Percentiles rank a stretch among this genome's conserved stretches.
phyloP scores from a whole-genome alignment of 2,888 invertebrate species.

The Slavum lentiscoides region DNA sequence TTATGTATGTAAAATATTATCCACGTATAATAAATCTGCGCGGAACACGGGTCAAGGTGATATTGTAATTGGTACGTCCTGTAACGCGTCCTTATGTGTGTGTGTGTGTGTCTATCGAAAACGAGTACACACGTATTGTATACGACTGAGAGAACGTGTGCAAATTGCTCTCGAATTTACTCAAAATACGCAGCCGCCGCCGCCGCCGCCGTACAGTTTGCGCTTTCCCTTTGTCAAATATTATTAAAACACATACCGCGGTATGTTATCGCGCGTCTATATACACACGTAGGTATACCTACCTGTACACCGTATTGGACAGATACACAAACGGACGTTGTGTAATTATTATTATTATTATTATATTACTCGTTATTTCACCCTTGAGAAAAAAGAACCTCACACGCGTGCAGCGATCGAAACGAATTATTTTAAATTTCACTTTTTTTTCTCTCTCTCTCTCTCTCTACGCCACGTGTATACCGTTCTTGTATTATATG shows the following conservation, averaged over 20 bases:
- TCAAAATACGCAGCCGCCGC: background rate
- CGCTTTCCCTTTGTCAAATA: constrained; percentile 1
- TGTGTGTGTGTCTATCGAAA: no score
- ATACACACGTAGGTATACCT: no score
- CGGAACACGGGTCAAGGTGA: no score
- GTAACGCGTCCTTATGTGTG: constrained; percentile 27
- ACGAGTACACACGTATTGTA: background rate
- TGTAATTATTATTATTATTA: background rate
- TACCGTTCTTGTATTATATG: no score
- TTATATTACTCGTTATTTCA: constrained; percentile 1
- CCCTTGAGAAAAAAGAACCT: constrained; percentile 1
- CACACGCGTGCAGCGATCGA: no score
- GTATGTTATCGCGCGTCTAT: background rate
- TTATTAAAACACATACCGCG: background rate
- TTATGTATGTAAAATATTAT: no score
- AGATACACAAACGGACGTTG: background rate
- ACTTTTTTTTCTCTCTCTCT: no score
- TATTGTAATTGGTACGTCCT: background rate
- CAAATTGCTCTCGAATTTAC: constrained; percentile 13
- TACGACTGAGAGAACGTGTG: background rate
- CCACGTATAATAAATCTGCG: no score
- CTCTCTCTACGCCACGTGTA: no score
- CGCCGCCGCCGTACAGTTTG: background rate
- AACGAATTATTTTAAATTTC: no score
- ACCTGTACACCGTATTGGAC: no score